phyloP scores from a whole-genome alignment of 2,888 invertebrate genomes.

The Serrognathus titanus region DNA sequence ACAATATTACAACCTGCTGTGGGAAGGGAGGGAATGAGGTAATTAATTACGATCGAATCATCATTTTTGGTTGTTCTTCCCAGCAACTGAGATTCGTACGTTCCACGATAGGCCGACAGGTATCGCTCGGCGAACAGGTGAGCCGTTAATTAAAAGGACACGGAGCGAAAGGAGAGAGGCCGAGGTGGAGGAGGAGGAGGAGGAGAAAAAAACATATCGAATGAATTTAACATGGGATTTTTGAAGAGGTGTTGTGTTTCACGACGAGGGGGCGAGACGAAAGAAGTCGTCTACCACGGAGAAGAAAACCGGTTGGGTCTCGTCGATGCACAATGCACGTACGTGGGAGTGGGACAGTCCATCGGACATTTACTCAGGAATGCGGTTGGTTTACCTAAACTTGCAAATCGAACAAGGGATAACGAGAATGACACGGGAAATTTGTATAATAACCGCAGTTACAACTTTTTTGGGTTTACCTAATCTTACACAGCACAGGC shows the following conservation, averaged over 20 bases:
- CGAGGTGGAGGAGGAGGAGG: too few species aligned
- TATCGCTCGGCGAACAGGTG: too few species aligned
- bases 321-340: slow-evolving; percentile 31
- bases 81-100: too few species aligned
- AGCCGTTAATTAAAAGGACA: too few species aligned
- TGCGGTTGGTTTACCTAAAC: slow-evolving; percentile 28
- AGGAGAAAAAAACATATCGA: neutral
- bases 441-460: slow-evolving; percentile 15
- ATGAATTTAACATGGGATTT: slow-evolving; percentile 3
- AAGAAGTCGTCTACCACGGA: slow-evolving; percentile 28
- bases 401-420: slow-evolving; percentile 25
- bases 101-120: too few species aligned
- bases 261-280: slow-evolving; percentile 6
- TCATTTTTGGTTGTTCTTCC: too few species aligned
- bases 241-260: slow-evolving; percentile 9
- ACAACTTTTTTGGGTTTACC: slow-evolving; percentile 6
- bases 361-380: slow-evolving; percentile 29
- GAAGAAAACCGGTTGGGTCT: slow-evolving; percentile 39
- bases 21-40: too few species aligned
- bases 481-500: too few species aligned
- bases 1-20: too few species aligned
- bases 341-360: slow-evolving; percentile 32
- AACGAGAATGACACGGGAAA: slow-evolving; percentile 17
- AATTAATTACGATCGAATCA: too few species aligned
- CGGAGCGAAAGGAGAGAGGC: too few species aligned